Conservation (phyloP, 2,797 vertebrate species). For the Sarcoramphus papa region DNA sequence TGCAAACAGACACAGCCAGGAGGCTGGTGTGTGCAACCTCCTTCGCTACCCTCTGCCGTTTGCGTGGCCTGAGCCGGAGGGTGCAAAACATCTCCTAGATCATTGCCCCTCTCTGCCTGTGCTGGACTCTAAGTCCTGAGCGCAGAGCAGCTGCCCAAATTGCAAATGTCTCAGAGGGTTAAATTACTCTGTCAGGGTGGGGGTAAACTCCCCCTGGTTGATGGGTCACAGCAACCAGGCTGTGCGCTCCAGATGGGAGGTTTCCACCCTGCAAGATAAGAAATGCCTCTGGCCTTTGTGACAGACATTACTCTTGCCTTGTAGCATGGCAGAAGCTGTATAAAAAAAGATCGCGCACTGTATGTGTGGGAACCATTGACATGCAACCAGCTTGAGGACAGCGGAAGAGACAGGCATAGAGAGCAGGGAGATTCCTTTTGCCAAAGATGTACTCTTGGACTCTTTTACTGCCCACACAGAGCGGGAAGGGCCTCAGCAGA, state of each 20-base stretch:
- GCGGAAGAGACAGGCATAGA: neutral
- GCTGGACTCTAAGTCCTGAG: neutral
- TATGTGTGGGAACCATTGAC: neutral
- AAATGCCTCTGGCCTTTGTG: neutral
- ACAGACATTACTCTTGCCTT: neutral
- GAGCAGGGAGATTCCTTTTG: neutral
- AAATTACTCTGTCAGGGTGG: neutral
- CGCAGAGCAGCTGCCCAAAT: neutral
- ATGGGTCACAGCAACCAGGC: neutral
- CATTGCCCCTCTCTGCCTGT: too few species aligned
- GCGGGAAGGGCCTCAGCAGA: neutral
- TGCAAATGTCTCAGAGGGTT: neutral
- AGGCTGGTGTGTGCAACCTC: neutral
- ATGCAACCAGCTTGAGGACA: neutral
- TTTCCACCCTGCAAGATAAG: neutral
- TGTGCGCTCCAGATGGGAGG: neutral
- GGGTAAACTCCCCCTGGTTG: neutral
- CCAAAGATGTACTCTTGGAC: neutral
- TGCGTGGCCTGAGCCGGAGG: neutral
- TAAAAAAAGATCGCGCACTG: rapidly evolving
- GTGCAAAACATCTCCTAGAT: neutral
- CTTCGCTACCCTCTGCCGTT: neutral
- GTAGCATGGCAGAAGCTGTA: neutral
- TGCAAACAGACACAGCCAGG: neutral
- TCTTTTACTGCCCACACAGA: too few species aligned